A percentile compares a stretch with the other conserved stretches of the same genome.
phyloP scores from a whole-genome alignment of 35 echinoderm and acorn worm species.

The Diadema setosum region DNA sequence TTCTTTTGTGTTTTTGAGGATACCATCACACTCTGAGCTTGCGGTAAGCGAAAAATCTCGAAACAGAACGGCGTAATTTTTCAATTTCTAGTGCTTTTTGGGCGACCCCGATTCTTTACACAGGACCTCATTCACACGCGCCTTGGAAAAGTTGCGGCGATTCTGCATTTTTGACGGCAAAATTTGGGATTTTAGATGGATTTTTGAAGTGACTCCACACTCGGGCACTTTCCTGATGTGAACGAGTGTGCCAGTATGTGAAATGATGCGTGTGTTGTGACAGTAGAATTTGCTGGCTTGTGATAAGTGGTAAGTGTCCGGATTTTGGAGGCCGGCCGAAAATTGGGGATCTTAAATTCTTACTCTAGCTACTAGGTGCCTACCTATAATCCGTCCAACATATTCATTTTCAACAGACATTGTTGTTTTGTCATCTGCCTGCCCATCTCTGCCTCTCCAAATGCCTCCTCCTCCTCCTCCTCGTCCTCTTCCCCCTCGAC shows the following conservation, averaged over 20 bases:
- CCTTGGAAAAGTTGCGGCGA: too few species aligned
- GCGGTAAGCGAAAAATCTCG: too few species aligned
- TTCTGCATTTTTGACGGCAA: too few species aligned
- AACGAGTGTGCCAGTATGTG: background rate
- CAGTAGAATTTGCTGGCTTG: background rate
- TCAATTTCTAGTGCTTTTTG: too few species aligned
- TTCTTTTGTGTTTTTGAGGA: too few species aligned
- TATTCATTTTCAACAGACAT: background rate
- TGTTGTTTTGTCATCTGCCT: background rate
- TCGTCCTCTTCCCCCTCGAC: background rate
- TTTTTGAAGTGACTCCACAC: background rate
- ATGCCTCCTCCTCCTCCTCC: background rate
- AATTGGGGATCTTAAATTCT: background rate
- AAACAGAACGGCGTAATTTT: too few species aligned
- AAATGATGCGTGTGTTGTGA: background rate
- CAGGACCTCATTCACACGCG: too few species aligned
- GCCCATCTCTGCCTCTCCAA: background rate
- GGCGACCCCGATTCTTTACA: too few species aligned
- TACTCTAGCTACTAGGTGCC: background rate
- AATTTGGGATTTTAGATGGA: background rate
- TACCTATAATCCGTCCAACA: conserved; percentile 1
- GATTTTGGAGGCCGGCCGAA: background rate
- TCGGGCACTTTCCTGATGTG: background rate
- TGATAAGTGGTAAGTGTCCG: background rate
- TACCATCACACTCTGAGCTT: too few species aligned